Evolutionary conservation across 1,140 invertebrate species (phyloP).

Genomic region (Linepithema humile): DNA sequence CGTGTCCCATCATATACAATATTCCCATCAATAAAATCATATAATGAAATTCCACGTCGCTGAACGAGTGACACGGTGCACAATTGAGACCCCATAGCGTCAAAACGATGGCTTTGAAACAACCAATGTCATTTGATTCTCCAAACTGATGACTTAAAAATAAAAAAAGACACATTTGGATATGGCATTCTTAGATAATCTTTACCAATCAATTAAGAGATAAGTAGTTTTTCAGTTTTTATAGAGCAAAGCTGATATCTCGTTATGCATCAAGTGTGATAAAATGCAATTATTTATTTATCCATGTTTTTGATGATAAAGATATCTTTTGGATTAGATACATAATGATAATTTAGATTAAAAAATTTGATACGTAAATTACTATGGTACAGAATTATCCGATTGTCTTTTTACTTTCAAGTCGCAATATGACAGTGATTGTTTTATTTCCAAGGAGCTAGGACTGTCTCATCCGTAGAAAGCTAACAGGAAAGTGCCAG

Average conservation of each 20-base stretch:
- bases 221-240: background rate
- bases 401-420: slow-evolving; percentile 3
- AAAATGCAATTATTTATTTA: background rate
- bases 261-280: background rate
- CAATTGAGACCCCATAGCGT: background rate
- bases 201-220: background rate
- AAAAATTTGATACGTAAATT: slow-evolving; percentile 18
- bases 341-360: background rate
- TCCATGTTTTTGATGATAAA: background rate
- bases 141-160: background rate
- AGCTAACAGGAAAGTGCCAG: background rate
- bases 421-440: slow-evolving; percentile 9
- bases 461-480: background rate
- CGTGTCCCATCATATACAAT: slow-evolving; percentile 45
- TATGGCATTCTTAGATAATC: background rate
- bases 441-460: background rate
- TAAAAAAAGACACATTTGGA: background rate
- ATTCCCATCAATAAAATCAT: slow-evolving; percentile 36
- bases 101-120: background rate
- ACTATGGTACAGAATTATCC: background rate
- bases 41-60: slow-evolving; percentile 9
- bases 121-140: slow-evolving; percentile 18
- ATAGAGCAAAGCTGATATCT: background rate
- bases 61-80: background rate
- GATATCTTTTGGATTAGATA: background rate